phyloP scores from a whole-genome alignment of 1,140 invertebrate genomes.

The Drosophila mojavensis region DNA sequence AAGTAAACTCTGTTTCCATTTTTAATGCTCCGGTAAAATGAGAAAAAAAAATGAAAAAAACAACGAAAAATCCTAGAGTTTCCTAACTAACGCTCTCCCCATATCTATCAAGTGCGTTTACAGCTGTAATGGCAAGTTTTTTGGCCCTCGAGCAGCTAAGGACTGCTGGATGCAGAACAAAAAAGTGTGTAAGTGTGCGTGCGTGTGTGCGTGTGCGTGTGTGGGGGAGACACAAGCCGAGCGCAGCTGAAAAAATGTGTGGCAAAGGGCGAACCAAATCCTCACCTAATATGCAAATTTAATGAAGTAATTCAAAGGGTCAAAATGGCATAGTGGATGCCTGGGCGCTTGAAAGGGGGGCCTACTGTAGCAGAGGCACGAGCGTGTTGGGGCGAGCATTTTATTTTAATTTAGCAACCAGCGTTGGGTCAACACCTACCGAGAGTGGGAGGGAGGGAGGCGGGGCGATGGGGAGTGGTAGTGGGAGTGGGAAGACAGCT shows the following conservation, averaged over 20 bases:
- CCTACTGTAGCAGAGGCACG: neutral
- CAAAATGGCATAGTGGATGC: conserved; percentile 13
- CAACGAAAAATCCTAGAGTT: neutral
- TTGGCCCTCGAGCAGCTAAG: conserved; percentile 23
- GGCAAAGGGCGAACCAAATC: conserved; percentile 70
- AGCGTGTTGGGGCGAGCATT: conserved; percentile 33
- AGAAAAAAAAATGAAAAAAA: neutral
- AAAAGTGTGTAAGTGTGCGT: conserved; percentile 1
- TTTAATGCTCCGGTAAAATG: neutral
- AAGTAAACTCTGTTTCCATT: neutral
- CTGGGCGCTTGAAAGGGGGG: neutral
- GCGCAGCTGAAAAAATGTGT: conserved; percentile 50
- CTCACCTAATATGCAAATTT: conserved; percentile 81
- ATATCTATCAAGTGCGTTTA: conserved; percentile 37
- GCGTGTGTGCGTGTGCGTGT: neutral
- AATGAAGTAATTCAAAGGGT: conserved; percentile 82
- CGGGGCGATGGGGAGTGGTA: no score
- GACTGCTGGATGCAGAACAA: neutral
- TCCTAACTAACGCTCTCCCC: neutral
- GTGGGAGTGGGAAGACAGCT: conserved; percentile 23
- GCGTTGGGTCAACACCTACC: conserved; percentile 63
- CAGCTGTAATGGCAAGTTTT: conserved; percentile 23
- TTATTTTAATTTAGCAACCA: conserved; percentile 68
- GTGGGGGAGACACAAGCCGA: neutral
- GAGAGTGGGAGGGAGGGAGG: conserved; percentile 8